Evolutionary conservation across 2,113 vertebrate species (phyloP).

Genomic region (Apeltes quadracus): DNA sequence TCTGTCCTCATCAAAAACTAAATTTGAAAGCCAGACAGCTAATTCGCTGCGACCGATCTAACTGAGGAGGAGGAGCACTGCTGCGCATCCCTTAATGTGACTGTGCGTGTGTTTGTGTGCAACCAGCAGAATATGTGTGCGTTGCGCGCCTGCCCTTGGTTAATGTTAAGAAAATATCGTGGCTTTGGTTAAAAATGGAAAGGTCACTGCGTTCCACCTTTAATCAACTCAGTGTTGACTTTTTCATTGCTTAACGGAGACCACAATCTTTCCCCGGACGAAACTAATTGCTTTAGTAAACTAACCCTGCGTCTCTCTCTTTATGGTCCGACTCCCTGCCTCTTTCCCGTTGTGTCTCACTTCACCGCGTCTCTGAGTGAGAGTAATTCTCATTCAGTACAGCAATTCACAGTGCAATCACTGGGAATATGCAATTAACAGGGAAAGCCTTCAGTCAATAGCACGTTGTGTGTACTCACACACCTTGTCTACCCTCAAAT

Average conservation of each 20-base stretch:
- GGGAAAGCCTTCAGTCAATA: constrained; percentile 70
- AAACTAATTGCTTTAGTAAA: background rate
- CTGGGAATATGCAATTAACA: constrained; percentile 70
- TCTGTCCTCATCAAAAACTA: background rate
- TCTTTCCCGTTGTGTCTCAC: constrained; percentile 2
- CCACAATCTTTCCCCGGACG: background rate
- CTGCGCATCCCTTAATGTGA: background rate
- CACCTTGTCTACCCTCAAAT: constrained; percentile 43
- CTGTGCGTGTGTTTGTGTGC: no score
- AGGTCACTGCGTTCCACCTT: background rate
- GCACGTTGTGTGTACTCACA: constrained; percentile 53
- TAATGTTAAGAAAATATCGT: background rate
- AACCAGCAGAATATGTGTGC: background rate
- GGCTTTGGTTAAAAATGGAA: background rate
- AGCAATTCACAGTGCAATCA: constrained; percentile 58
- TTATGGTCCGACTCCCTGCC: background rate
- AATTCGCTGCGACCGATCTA: background rate
- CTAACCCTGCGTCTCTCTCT: background rate
- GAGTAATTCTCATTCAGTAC: constrained; percentile 57
- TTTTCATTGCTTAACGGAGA: background rate
- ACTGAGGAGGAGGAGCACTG: background rate
- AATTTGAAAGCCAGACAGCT: background rate
- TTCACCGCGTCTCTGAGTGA: constrained; percentile 12
- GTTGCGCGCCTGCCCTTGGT: background rate
- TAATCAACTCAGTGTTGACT: background rate